A percentile compares a stretch with the other conserved stretches of the same genome.
Evolutionary conservation across 2,888 invertebrate species (phyloP).

Genomic region (Eupithecia inturbata): DNA sequence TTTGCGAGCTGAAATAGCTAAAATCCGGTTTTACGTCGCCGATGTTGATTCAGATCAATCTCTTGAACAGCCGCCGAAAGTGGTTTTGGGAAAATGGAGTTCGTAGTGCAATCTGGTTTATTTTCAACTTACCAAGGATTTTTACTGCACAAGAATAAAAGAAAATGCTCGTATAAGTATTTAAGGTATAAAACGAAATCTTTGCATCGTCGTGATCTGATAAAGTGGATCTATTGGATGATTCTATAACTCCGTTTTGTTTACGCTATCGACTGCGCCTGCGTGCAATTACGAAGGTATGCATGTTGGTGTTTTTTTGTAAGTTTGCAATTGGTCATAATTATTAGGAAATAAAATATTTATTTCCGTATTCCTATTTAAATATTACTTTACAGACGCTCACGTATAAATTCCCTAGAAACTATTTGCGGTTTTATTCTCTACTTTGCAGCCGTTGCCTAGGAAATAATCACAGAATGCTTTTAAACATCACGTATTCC

Average conservation of each 20-base stretch:
- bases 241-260: not conserved
- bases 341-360: not conserved
- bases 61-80: slow-evolving; percentile 10
- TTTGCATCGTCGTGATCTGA: not conserved
- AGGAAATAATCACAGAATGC: slow-evolving; percentile 28
- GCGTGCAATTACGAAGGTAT: not conserved
- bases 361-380: not conserved
- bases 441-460: slow-evolving; percentile 15
- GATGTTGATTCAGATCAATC: slow-evolving; percentile 32
- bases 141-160: slow-evolving; percentile 7
- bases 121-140: slow-evolving; percentile 2
- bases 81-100: slow-evolving; percentile 10
- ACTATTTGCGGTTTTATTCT: slow-evolving; percentile 10
- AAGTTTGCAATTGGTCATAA: not conserved
- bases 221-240: not conserved
- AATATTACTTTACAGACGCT: not conserved
- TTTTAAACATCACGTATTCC: slow-evolving; percentile 38
- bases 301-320: not conserved
- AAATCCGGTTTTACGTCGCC: slow-evolving; percentile 23
- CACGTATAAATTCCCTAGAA: not conserved
- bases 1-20: slow-evolving; percentile 35
- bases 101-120: slow-evolving; percentile 5
- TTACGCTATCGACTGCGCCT: too few species aligned
- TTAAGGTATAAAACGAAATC: not conserved
- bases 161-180: slow-evolving; percentile 1